These are phyloP conservation scores for Etheostoma perlongum DNA, from an alignment of 2,797 vertebrate species.

Conservation along the genomic window DNA sequence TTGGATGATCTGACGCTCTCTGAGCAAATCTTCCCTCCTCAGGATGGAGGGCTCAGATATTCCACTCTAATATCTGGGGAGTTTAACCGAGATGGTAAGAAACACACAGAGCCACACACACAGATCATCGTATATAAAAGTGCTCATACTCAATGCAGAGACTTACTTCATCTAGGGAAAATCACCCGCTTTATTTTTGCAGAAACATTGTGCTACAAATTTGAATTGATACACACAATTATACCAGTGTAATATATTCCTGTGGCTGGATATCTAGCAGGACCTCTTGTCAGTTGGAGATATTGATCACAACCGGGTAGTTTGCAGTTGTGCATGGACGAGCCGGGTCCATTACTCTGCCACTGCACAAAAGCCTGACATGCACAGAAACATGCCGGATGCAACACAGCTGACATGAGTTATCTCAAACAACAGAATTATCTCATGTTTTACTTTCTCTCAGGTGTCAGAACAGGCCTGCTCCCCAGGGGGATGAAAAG, in stretches of 20 bases:
- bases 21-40: slow-evolving; percentile 76
- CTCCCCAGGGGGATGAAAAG: slow-evolving; percentile 77
- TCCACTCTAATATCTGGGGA: slow-evolving; percentile 76
- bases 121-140: neutral
- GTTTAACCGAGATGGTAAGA: slow-evolving; percentile 79
- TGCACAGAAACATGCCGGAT: neutral
- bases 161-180: neutral
- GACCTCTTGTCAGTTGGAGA: neutral
- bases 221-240: neutral
- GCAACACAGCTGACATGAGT: neutral
- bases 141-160: neutral
- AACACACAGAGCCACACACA: neutral
- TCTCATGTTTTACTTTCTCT: slow-evolving; percentile 10
- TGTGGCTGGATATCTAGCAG: neutral
- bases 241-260: neutral
- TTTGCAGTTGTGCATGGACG: neutral
- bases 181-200: neutral
- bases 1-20: slow-evolving; percentile 79
- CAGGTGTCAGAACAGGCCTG: slow-evolving; percentile 77
- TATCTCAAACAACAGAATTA: neutral
- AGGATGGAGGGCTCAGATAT: slow-evolving; percentile 75
- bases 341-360: neutral
- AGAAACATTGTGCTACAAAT: neutral
- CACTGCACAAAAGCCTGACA: neutral
- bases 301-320: neutral